phyloP scores from a whole-genome alignment of 2,888 invertebrate genomes.

The Pyralis farinalis region DNA sequence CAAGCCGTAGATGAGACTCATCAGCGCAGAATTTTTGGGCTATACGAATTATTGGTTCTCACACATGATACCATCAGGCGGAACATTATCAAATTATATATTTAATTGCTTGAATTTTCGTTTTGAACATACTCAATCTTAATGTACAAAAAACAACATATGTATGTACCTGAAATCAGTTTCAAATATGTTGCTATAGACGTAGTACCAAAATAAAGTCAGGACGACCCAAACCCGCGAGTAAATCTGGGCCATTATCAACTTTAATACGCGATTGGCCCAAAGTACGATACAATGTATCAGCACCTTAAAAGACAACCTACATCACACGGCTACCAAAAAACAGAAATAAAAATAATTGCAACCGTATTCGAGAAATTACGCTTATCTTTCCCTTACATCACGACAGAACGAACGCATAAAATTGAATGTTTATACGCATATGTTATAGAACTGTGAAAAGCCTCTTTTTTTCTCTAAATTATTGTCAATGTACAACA shows the following conservation, averaged over 20 bases:
- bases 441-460: conserved; percentile 15
- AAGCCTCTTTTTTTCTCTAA: conserved; percentile 8
- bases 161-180: not conserved
- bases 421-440: conserved; percentile 43
- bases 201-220: not conserved
- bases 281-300: conserved; percentile 45
- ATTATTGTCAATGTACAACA: conserved; percentile 5
- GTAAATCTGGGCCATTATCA: conserved; percentile 39
- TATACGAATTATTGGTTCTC: too few species aligned
- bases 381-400: conserved; percentile 47
- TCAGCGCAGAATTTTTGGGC: too few species aligned
- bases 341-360: conserved; percentile 28
- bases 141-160: too few species aligned
- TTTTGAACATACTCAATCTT: too few species aligned
- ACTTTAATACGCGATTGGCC: conserved; percentile 42
- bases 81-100: too few species aligned
- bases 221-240: conserved; percentile 17
- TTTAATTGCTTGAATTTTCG: too few species aligned
- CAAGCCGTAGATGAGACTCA: too few species aligned
- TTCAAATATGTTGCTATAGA: not conserved
- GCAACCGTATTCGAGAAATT: conserved; percentile 41
- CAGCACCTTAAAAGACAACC: conserved; percentile 40
- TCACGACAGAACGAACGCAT: conserved; percentile 36
- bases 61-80: too few species aligned
- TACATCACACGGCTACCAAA: conserved; percentile 38